These are phyloP conservation scores for Hypercompe scribonia DNA, from an alignment of 2,888 invertebrate genomes.

Conservation along the genomic window DNA sequence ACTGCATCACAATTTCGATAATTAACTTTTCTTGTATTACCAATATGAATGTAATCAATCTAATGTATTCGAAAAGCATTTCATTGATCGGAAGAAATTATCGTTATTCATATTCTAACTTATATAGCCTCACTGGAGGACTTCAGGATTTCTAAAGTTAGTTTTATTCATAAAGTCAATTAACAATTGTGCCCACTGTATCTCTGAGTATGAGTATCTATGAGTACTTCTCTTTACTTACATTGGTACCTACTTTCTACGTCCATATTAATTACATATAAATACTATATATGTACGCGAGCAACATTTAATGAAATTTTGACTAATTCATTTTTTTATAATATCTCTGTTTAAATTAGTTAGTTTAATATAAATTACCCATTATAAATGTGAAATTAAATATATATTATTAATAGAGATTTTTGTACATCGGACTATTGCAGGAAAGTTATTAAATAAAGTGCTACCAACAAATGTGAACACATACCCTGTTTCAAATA, in stretches of 20 bases:
- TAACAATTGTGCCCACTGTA: not conserved
- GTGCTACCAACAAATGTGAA: not conserved
- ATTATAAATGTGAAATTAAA: too few relatives aligned
- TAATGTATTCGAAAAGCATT: not conserved
- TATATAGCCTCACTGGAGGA: not conserved
- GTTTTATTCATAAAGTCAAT: not conserved
- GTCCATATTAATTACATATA: not conserved
- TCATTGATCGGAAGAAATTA: not conserved
- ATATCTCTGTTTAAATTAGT: too few relatives aligned
- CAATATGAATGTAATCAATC: constrained; percentile 11
- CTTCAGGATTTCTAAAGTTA: not conserved
- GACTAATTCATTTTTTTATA: too few relatives aligned
- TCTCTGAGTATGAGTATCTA: not conserved
- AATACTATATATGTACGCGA: not conserved
- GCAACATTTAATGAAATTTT: too few relatives aligned
- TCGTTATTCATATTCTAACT: not conserved
- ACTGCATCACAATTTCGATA: constrained; percentile 15
- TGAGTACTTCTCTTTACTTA: not conserved
- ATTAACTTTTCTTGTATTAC: constrained; percentile 4
- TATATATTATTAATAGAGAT: not conserved
- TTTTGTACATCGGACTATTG: not conserved
- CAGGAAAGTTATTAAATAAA: not conserved
- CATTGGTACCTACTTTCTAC: not conserved
- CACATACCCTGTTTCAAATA: not conserved
- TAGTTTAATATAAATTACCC: too few relatives aligned